Evolutionary conservation across 2,888 invertebrate genomes (phyloP), one percentile per base, ranked within the genome.

Genomic region (Lycia hirtaria): DNA sequence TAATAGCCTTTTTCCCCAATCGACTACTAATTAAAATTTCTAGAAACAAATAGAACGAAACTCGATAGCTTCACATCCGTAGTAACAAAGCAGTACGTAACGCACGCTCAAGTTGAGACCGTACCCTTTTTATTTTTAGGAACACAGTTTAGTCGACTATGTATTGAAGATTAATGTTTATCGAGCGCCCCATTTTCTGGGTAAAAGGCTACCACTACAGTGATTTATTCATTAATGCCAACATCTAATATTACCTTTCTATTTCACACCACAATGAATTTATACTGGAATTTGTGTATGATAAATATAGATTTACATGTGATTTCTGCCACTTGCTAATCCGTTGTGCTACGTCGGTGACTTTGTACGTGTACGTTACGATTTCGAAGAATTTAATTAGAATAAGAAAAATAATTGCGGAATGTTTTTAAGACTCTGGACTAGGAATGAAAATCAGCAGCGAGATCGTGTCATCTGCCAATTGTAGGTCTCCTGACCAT

Each of bases 131-230:
- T n/a, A n/a, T n/a, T 80, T 82, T 79, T 78, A 74, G 71, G 76
- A 73, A 75, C 70, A 67, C 76, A 80, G 76, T 82, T 82, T 82
- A 83, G 84, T 83, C 81, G 81, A 80, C 81, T 82, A 78, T 75
- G 76, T 80, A 83, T 81, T 73, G 77, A 77, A 84, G 83, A 83
- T 83, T 79, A 81, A 83, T 83, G 81, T 82, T 80, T 81, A 81
- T 81, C 74, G 81, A 73, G 75, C 74, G 63, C 71, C 72, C 76
- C 73, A 78, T 82, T 81, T 77, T 75, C 76, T 76, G 65, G 47
- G 62, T 65, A 69, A 73, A 76, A 75, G 72, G 73, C 75, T 72
- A 55, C n/a, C n/a, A n/a, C n/a, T 63, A 56, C 41, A 38, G 68
- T 75, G 78, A 81, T 81, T 80, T 80, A 81, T 78, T 69, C 69